phyloP scores from a whole-genome alignment of 2,888 invertebrate genomes.

The Brachycybe producta region DNA sequence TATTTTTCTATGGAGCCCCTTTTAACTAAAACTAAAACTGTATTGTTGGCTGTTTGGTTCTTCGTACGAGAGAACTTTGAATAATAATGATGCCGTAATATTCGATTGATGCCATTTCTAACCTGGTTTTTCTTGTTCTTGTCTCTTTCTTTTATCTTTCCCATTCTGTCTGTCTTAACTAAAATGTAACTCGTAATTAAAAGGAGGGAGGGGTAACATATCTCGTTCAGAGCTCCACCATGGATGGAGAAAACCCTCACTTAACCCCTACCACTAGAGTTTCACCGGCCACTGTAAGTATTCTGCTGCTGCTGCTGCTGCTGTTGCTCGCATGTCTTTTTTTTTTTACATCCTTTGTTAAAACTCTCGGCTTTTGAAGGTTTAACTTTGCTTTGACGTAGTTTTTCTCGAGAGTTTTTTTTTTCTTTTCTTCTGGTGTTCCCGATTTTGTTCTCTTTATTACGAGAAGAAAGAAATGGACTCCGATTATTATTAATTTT shows the following conservation, averaged over 20 bases:
- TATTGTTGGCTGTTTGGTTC: too few species aligned
- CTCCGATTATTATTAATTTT: neutral
- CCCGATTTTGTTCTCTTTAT: neutral
- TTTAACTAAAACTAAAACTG: too few species aligned
- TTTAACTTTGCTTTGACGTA: too few species aligned
- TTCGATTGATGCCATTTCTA: too few species aligned
- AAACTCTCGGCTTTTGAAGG: neutral
- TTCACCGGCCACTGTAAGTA: constrained; percentile 81
- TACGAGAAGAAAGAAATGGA: neutral
- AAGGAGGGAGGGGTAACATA: constrained; percentile 23
- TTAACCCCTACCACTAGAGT: constrained; percentile 67
- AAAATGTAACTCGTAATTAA: too few species aligned
- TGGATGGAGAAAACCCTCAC: constrained; percentile 38
- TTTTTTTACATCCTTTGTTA: neutral
- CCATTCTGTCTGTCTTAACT: constrained; percentile 14
- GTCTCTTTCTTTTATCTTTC: neutral
- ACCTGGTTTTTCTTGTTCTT: too few species aligned
- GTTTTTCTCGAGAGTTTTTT: neutral
- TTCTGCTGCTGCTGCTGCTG: constrained; percentile 24
- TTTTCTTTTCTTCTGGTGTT: neutral
- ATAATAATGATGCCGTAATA: too few species aligned
- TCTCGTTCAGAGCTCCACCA: constrained; percentile 39
- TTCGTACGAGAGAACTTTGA: too few species aligned
- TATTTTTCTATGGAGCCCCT: too few species aligned
- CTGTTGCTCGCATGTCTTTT: neutral